Evolutionary conservation across 2,797 vertebrate genomes (phyloP).

Genomic region (Cyclopterus lumpus): DNA sequence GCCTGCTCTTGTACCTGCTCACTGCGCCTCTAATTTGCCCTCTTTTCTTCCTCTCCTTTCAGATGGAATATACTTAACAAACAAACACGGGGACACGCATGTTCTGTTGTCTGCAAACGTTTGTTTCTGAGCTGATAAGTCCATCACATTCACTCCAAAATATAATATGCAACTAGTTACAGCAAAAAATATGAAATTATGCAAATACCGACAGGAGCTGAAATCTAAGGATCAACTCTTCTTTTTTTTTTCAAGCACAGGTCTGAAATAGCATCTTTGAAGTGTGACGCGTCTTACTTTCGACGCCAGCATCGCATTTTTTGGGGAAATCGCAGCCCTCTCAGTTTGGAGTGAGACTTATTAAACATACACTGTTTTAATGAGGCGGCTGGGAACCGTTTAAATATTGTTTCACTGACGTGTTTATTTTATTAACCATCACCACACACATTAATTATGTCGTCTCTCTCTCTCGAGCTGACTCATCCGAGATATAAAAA

Average conservation of each 20-base stretch:
- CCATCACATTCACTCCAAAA: neutral
- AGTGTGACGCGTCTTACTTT: neutral
- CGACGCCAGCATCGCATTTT: neutral
- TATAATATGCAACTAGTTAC: neutral
- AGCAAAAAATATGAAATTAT: neutral
- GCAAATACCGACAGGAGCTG: neutral
- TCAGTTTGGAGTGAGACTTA: constrained; percentile 6
- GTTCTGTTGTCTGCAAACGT: no score
- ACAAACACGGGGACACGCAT: no score
- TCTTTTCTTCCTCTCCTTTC: constrained; percentile 7
- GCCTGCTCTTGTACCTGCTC: constrained; percentile 43
- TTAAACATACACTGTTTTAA: constrained; percentile 24
- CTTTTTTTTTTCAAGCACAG: neutral
- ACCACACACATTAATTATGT: constrained; percentile 36
- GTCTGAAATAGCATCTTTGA: constrained; percentile 4
- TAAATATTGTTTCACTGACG: constrained; percentile 46
- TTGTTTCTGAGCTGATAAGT: neutral
- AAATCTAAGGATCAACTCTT: neutral
- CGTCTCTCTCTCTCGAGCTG: constrained; percentile 14
- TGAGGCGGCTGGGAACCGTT: constrained; percentile 24
- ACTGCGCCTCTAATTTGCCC: constrained; percentile 36
- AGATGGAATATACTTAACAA: neutral
- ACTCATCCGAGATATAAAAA: constrained; percentile 58
- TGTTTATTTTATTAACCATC: constrained; percentile 28
- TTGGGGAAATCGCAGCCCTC: neutral